A percentile compares a stretch with the other conserved stretches of the same genome.
Evolutionary conservation across 2,797 vertebrate genomes (phyloP).

Genomic region (Brachymystax lenok): DNA sequence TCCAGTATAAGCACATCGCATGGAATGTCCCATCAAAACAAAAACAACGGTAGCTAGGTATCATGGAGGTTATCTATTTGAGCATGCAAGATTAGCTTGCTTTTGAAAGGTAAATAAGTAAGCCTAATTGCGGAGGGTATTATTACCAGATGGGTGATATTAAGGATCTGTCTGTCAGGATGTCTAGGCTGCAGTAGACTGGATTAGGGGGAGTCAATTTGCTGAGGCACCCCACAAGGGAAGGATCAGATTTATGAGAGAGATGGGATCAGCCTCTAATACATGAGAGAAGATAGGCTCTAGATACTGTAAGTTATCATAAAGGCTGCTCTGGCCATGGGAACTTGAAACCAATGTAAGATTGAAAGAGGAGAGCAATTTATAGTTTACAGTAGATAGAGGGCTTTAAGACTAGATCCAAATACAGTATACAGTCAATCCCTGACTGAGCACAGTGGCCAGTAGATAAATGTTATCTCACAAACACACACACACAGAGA

Average conservation of each 20-base stretch:
- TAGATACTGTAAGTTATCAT: background rate
- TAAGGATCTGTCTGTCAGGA: background rate
- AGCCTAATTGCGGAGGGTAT: slow-evolving; percentile 2
- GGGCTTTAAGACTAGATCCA: background rate
- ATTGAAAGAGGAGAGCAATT: background rate
- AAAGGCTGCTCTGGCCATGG: background rate
- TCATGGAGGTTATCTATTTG: background rate
- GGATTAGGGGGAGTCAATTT: slow-evolving; percentile 4
- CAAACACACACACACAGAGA: background rate
- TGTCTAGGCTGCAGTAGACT: background rate
- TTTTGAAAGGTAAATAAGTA: background rate
- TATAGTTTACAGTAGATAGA: slow-evolving; percentile 2
- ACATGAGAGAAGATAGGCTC: background rate
- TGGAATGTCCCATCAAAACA: background rate
- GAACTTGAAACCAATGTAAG: background rate
- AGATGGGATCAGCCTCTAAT: background rate
- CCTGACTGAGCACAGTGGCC: no score
- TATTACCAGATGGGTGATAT: background rate
- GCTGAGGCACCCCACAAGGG: slow-evolving; percentile 5
- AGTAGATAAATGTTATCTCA: slow-evolving; percentile 10
- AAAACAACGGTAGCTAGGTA: background rate
- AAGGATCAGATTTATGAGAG: background rate
- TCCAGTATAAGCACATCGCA: background rate
- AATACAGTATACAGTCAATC: background rate
- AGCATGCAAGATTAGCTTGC: background rate